Evolutionary conservation across 2,113 vertebrate genomes (phyloP).

Genomic region (Apistogramma diplotaenia): DNA sequence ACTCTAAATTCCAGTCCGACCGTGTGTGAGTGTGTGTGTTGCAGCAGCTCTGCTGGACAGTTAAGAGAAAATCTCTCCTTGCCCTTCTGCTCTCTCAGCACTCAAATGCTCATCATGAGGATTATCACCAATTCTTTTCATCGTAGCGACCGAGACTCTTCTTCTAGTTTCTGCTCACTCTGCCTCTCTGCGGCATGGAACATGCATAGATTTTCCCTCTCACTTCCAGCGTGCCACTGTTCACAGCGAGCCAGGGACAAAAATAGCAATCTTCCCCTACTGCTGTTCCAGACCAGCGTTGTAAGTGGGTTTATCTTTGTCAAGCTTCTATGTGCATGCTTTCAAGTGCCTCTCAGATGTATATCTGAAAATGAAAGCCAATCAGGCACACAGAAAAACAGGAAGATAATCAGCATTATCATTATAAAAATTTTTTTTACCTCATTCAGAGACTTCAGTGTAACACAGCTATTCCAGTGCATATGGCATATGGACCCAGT

Average conservation of each 20-base stretch:
- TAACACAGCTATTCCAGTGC: constrained; percentile 77
- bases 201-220: constrained; percentile 41
- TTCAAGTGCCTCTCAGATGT: constrained; percentile 37
- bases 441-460: constrained; percentile 77
- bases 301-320: constrained; percentile 53
- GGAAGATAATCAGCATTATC: constrained; percentile 6
- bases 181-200: constrained; percentile 63
- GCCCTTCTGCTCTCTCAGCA: constrained; percentile 36
- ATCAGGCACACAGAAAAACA: constrained; percentile 1
- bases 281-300: constrained; percentile 53
- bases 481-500: constrained; percentile 78
- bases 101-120: constrained; percentile 56
- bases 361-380: constrained; percentile 24
- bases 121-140: constrained; percentile 68
- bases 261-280: constrained; percentile 65
- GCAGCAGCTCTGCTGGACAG: background rate
- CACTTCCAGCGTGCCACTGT: constrained; percentile 44
- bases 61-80: constrained; percentile 9
- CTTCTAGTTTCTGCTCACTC: constrained; percentile 21
- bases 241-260: constrained; percentile 54
- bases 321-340: constrained; percentile 21
- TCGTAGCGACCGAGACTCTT: constrained; percentile 39
- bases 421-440: constrained; percentile 74
- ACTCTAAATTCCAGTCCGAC: constrained; percentile 18
- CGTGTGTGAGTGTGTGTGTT: too few species aligned